Evolutionary conservation across 2,113 vertebrate genomes (phyloP), one percentile per base, ranked within the genome.

Genomic region (Gopherus flavomarginatus): DNA sequence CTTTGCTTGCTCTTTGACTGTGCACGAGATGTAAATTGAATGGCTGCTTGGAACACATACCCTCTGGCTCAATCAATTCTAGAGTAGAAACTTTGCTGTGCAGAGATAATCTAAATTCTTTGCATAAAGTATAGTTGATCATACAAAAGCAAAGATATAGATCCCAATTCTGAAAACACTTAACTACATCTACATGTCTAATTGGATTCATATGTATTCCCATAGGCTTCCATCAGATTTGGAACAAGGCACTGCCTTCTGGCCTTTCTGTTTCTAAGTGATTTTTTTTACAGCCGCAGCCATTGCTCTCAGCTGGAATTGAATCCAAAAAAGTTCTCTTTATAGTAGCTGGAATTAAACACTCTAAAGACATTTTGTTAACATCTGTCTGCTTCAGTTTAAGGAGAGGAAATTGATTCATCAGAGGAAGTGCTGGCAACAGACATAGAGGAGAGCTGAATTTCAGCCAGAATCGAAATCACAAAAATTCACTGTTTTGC

Each of bases 401-500:
- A 95, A 91, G 93, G 93, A 96, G 44, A 81, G 90, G 90, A 96
- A 96, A 91, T 91, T 88, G 93, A 94, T 95, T 97, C 90, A 91
- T 97, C 93, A 91, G 95, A 97, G 89, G 93, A 97, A 97, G 92
- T 84, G 92, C 90, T 98, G 97, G 97, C 97, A 97, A 92, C 82
- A 81, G 92, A 89, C 69, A 91, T 49, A 87, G 5, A 95, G 81
- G 93, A 96, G 79, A 86, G 42, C 86, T 95, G 96, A 96, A 97
- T 90, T 94, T 94, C 90, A 96, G 95, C 96, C 97, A 97, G 53
- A 79, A 77, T 65, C 89, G 92, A 88, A 95, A 96, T 85, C 62
- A 85, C 90, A 93, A 90, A 97, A 97, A 91, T 86, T 85, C 78
- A 65, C 89, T 89, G 47, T 81, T 97, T 94, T 90, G 87, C 90